phyloP scores from a whole-genome alignment of 2,888 invertebrate genomes.

The Geotrupes spiniger region DNA sequence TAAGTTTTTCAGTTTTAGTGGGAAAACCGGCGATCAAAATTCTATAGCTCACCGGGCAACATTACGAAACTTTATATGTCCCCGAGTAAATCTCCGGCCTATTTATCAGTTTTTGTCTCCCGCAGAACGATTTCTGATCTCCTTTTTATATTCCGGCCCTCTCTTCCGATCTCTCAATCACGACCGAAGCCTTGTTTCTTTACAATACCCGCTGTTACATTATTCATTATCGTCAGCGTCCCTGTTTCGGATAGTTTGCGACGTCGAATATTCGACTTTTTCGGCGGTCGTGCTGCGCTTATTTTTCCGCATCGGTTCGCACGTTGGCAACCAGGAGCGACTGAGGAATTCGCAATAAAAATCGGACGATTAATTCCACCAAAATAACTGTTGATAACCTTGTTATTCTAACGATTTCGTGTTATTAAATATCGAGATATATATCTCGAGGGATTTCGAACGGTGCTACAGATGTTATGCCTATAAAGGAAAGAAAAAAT shows the following conservation, averaged over 20 bases:
- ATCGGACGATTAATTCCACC: too few relatives aligned
- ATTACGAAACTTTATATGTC: constrained; percentile 4
- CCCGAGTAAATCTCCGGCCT: constrained; percentile 45
- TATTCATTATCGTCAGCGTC: constrained; percentile 46
- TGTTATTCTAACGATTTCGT: too few relatives aligned
- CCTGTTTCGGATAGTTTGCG: constrained; percentile 19
- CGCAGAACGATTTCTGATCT: constrained; percentile 52
- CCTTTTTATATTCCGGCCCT: constrained; percentile 52
- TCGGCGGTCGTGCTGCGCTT: too few relatives aligned
- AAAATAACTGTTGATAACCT: too few relatives aligned
- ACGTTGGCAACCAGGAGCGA: too few relatives aligned
- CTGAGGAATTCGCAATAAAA: too few relatives aligned
- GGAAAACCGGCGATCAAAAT: constrained; percentile 1
- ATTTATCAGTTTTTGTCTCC: constrained; percentile 52
- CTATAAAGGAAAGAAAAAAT: constrained; percentile 14
- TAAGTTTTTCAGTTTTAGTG: too few relatives aligned
- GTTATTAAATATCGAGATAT: too few relatives aligned
- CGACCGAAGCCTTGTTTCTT: constrained; percentile 50
- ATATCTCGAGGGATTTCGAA: too few relatives aligned
- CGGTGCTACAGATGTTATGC: constrained; percentile 3
- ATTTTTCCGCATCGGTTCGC: too few relatives aligned
- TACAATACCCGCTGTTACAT: constrained; percentile 51
- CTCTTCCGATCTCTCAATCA: constrained; percentile 52
- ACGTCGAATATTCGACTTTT: constrained; percentile 10
- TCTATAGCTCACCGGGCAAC: not conserved